Evolutionary conservation across 2,113 vertebrate species (phyloP).

Genomic region (Pelmatolapia mariae): DNA sequence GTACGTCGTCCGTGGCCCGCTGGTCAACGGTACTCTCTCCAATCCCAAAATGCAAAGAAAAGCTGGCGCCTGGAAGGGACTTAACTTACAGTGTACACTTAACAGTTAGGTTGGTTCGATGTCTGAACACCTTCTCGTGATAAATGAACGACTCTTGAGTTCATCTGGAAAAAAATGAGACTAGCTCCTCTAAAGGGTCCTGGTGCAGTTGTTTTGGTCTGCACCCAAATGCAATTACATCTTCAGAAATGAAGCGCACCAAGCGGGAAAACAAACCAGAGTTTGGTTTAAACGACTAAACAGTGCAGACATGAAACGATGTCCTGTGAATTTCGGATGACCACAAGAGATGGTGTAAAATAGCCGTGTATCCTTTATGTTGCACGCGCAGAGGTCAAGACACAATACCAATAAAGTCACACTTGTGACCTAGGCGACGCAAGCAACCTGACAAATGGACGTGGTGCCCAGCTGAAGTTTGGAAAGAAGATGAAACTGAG

Average conservation of each 20-base stretch:
- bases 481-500: background rate
- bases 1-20: background rate
- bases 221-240: background rate
- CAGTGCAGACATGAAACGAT: background rate
- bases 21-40: background rate
- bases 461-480: background rate
- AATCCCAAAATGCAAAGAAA: background rate
- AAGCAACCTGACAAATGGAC: background rate
- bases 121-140: background rate
- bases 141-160: background rate
- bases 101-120: background rate
- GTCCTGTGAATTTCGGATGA: background rate
- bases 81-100: background rate
- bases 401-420: background rate
- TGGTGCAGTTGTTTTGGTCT: background rate
- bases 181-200: background rate
- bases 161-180: background rate
- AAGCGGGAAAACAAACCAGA: background rate
- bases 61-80: fast-evolving
- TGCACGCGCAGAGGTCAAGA: background rate
- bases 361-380: background rate
- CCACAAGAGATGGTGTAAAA: background rate
- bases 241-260: background rate
- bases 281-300: background rate
- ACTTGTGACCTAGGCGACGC: background rate